These are phyloP conservation scores for Pseudopleuronectes americanus DNA, from an alignment of 2,797 vertebrate genomes.

Conservation along the genomic window DNA sequence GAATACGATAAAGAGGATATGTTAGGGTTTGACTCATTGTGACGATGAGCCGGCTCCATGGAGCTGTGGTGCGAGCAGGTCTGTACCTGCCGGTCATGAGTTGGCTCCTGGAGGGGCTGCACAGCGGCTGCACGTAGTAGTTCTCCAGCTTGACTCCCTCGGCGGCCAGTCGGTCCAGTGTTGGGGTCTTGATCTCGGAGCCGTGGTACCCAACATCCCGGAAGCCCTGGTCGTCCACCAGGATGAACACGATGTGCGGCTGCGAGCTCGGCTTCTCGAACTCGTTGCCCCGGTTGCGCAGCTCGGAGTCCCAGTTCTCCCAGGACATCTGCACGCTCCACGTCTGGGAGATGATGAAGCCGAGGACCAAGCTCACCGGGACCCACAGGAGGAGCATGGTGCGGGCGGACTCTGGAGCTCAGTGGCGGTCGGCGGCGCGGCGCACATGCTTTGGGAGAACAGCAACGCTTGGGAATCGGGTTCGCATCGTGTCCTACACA, in stretches of 20 bases:
- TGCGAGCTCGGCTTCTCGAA: constrained; percentile 68
- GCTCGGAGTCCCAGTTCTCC: constrained; percentile 73
- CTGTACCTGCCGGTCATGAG: constrained; percentile 96
- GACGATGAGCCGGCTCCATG: too few species aligned
- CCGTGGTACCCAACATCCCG: constrained; percentile 97
- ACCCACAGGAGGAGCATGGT: constrained; percentile 77
- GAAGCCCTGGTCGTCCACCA: constrained; percentile 99
- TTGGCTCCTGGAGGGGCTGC: constrained; percentile 96
- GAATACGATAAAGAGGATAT: neutral
- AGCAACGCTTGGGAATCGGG: constrained; percentile 66
- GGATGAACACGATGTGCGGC: constrained; percentile 95
- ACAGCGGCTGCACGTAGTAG: constrained; percentile 98
- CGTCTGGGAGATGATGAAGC: constrained; percentile 83
- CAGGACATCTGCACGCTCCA: constrained; percentile 85
- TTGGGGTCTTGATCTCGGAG: constrained; percentile 96
- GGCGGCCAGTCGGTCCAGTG: constrained; percentile 91
- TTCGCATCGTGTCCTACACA: constrained; percentile 32
- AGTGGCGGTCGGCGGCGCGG: constrained; percentile 2
- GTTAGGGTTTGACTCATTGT: too few species aligned
- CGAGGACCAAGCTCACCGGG: constrained; percentile 79
- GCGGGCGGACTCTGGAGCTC: constrained; percentile 16
- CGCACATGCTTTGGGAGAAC: constrained; percentile 59
- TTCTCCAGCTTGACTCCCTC: constrained; percentile 98
- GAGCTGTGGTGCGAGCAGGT: too few species aligned
- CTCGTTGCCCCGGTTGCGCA: constrained; percentile 63